These are phyloP conservation scores for Apolygus lucorum DNA, from an alignment of 1,140 invertebrate genomes.

Conservation along the genomic window DNA sequence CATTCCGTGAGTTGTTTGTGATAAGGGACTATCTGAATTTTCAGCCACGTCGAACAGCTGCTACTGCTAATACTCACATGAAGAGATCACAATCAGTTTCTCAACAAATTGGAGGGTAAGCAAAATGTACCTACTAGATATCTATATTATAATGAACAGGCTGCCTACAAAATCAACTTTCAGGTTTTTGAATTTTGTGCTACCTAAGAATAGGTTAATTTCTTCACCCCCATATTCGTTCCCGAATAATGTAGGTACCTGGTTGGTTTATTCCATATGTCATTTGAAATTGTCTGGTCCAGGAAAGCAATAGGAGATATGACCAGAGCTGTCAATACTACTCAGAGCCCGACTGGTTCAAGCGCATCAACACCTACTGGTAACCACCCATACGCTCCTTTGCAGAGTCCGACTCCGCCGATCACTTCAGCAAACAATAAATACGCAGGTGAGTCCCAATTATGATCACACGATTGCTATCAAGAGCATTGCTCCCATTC, in stretches of 20 bases:
- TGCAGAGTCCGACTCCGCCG: slow-evolving; percentile 47
- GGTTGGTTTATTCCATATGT: too few species aligned
- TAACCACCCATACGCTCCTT: slow-evolving; percentile 69
- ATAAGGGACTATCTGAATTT: too few species aligned
- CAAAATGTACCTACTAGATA: background rate
- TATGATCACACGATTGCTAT: too few species aligned
- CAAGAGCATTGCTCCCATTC: too few species aligned
- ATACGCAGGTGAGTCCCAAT: slow-evolving; percentile 15
- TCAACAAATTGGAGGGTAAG: slow-evolving; percentile 57
- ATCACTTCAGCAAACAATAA: slow-evolving; percentile 21
- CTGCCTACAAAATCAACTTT: too few species aligned
- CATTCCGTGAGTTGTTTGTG: too few species aligned
- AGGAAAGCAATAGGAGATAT: slow-evolving; percentile 70
- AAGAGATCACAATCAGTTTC: slow-evolving; percentile 70
- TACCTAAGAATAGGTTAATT: too few species aligned
- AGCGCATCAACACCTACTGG: slow-evolving; percentile 81
- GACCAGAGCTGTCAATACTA: slow-evolving; percentile 58
- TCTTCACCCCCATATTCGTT: too few species aligned
- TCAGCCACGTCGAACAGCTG: slow-evolving; percentile 47
- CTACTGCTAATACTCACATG: slow-evolving; percentile 56
- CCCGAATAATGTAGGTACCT: too few species aligned
- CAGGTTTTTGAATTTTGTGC: too few species aligned
- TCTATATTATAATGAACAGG: background rate
- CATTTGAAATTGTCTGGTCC: slow-evolving; percentile 20
- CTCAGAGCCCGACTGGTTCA: slow-evolving; percentile 64